phyloP scores from a whole-genome alignment of 2,113 vertebrate species.

The Todiramphus chloris region DNA sequence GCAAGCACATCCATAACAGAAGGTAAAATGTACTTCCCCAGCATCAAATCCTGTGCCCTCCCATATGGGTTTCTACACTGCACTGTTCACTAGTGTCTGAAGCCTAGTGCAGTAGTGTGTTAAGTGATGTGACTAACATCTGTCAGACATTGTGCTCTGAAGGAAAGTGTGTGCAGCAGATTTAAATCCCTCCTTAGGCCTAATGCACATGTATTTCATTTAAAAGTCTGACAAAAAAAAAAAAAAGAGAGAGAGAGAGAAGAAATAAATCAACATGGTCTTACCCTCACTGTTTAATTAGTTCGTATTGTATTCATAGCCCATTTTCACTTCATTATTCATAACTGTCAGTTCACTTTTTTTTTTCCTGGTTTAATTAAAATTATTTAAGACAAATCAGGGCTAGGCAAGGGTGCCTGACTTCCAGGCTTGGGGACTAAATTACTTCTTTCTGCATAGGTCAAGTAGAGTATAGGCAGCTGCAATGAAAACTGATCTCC shows the following conservation, averaged over 20 bases:
- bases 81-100: background rate
- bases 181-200: constrained; percentile 12
- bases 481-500: constrained; percentile 21
- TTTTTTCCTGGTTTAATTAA: constrained; percentile 40
- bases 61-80: background rate
- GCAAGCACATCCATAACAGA: background rate
- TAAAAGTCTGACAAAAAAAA: background rate
- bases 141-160: background rate
- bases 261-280: background rate
- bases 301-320: constrained; percentile 45
- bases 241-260: background rate
- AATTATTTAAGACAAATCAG: constrained; percentile 41
- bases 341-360: constrained; percentile 26
- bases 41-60: background rate
- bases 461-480: constrained; percentile 11
- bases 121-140: constrained; percentile 26
- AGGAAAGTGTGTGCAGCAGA: constrained; percentile 37
- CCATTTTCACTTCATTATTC: constrained; percentile 52
- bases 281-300: constrained; percentile 56
- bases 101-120: background rate
- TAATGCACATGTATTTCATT: constrained; percentile 59
- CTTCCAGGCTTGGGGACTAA: constrained; percentile 7
- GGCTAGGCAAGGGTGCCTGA: background rate
- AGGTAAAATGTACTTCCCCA: background rate
- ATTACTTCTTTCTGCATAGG: background rate